Evolutionary conservation across 2,113 vertebrate genomes (phyloP), one percentile per base, ranked within the genome.

Genomic region (Gallinago media): DNA sequence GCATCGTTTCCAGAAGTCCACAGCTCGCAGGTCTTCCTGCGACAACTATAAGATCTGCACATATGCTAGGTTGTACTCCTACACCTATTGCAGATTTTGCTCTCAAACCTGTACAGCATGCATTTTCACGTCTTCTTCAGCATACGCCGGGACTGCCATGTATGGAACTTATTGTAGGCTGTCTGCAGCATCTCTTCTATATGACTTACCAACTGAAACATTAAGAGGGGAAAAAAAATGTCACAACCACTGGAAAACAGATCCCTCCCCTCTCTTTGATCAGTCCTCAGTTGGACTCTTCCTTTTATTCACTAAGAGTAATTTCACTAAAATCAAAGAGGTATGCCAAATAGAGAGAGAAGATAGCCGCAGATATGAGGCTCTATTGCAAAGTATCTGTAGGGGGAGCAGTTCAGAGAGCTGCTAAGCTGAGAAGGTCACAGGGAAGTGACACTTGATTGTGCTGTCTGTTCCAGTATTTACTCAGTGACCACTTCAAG

Each of bases 161-260:
- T 97, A 58, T 99, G 99, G 93, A 99, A 99, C 98, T 99, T 99
- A 97, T 98, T 99, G 97, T 99, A 99, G 71, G 99, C 99, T 1
- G 98, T 98, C 98, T 99, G 99, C 55, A 99, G 92, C 99, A 99
- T 99, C 96, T 99, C 99, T 97, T 99, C 99, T 98, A 99, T 98
- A 97, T 99, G 99, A 89, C 98, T 98, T 47, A 99, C 97, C 95
- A 99, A 97, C 99, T 99, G 98, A 72, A 96, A 98, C 56, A 85
- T 92, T 50, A 96, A 87, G 36, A 81, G 32, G 32, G 34, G 15
- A 1, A 55, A 65, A 83, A 83, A 81, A 44, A 38, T 38, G 56
- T 72, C 38, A 32, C 50, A 85, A 59, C 44, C 72, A 75, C 14
- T 31, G n/a, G 50, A 72, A 90, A 90, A 75, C 17, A 66, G 12